phyloP scores from a whole-genome alignment of 2,797 vertebrate species.

The Neomorphus geoffroyi region DNA sequence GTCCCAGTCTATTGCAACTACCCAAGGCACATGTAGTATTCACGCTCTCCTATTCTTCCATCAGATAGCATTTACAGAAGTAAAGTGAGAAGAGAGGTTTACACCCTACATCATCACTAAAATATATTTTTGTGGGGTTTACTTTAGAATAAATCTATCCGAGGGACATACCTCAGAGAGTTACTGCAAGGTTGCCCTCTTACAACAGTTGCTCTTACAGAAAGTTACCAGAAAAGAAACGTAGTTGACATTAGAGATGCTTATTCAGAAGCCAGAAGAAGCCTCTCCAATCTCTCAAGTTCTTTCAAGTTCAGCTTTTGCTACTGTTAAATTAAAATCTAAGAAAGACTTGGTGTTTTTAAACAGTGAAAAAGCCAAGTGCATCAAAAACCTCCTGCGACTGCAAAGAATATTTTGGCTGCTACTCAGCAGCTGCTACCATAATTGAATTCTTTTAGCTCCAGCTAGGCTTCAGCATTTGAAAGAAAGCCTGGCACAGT shows the following conservation, averaged over 20 bases:
- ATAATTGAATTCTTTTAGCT: neutral
- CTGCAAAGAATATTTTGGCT: conserved; percentile 19
- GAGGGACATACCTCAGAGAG: neutral
- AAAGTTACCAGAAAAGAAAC: neutral
- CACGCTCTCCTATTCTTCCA: neutral
- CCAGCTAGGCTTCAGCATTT: neutral
- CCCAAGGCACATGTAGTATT: neutral
- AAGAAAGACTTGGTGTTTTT: neutral
- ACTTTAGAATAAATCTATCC: neutral
- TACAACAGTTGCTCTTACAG: neutral
- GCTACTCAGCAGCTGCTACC: neutral
- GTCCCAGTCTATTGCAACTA: neutral
- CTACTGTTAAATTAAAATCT: conserved; percentile 19
- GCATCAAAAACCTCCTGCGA: neutral
- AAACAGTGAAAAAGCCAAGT: neutral
- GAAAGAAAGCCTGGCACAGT: neutral
- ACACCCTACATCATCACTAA: neutral
- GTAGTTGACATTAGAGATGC: neutral
- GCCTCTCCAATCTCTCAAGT: neutral
- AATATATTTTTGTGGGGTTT: neutral
- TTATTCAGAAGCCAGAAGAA: neutral
- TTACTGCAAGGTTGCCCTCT: neutral
- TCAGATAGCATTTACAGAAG: neutral
- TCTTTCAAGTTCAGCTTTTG: neutral
- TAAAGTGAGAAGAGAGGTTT: neutral